Evolutionary conservation across 2,888 invertebrate genomes (phyloP).

Genomic region (Hydrotaea diabolus): DNA sequence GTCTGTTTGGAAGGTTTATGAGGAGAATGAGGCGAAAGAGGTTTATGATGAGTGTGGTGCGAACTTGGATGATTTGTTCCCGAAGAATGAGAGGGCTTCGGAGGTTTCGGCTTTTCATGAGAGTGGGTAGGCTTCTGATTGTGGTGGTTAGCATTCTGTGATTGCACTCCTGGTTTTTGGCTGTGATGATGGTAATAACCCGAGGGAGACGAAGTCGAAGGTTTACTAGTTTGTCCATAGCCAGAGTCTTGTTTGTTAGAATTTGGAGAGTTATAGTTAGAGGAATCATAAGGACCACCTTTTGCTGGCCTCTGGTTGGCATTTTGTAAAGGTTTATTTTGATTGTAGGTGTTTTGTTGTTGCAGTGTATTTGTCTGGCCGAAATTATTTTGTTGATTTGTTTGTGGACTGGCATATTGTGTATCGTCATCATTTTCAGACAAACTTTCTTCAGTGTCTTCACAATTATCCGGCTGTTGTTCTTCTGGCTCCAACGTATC

Average conservation of each 20-base stretch:
- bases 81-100: neutral
- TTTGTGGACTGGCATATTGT: neutral
- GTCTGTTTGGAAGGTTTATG: neutral
- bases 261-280: neutral
- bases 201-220: neutral
- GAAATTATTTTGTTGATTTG: conserved; percentile 14
- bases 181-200: neutral
- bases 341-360: conserved; percentile 21
- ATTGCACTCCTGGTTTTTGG: neutral
- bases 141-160: neutral
- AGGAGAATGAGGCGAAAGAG: neutral
- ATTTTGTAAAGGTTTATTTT: neutral
- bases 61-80: no score
- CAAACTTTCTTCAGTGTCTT: conserved; percentile 70
- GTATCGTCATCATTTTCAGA: conserved; percentile 55
- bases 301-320: neutral
- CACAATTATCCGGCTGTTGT: conserved; percentile 60
- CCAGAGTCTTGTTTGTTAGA: neutral
- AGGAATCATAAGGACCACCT: conserved; percentile 1
- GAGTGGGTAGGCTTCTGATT: neutral
- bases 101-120: conserved; percentile 1
- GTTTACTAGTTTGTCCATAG: no score
- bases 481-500: conserved; percentile 66
- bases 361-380: neutral
- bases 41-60: no score